Evolutionary conservation across 2,113 vertebrate genomes (phyloP).

Genomic region (Zeus faber): DNA sequence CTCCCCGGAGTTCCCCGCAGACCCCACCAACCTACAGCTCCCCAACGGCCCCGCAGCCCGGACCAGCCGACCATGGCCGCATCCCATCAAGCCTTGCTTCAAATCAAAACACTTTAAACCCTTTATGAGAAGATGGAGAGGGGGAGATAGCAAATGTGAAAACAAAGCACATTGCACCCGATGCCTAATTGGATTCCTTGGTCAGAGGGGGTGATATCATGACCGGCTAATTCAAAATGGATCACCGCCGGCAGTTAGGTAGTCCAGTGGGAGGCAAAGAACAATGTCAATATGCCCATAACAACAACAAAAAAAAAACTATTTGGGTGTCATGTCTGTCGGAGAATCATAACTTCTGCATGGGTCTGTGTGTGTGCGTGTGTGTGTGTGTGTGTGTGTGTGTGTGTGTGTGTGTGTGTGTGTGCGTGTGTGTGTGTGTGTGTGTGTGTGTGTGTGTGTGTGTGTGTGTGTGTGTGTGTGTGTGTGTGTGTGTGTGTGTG

Average conservation of each 20-base stretch:
- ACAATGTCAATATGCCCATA: constrained; percentile 44
- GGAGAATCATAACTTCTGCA: too few relatives aligned
- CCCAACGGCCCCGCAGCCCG: constrained; percentile 55
- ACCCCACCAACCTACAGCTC: constrained; percentile 60
- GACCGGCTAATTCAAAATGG: constrained; percentile 75
- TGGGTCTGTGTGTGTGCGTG: too few relatives aligned
- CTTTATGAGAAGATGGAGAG: constrained; percentile 63
- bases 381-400: too few relatives aligned
- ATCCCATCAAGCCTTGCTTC: constrained; percentile 65
- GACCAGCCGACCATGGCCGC: constrained; percentile 57
- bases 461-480: too few relatives aligned
- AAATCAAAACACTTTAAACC: constrained; percentile 70
- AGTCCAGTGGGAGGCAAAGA: constrained; percentile 49
- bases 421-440: too few relatives aligned
- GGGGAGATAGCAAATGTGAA: constrained; percentile 47
- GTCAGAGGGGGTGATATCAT: constrained; percentile 70
- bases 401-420: too few relatives aligned
- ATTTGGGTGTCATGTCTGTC: constrained; percentile 58
- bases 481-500: too few relatives aligned
- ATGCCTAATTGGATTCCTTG: constrained; percentile 71
- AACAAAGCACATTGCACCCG: constrained; percentile 53
- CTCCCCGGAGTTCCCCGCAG: constrained; percentile 59
- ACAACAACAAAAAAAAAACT: constrained; percentile 39
- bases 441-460: too few relatives aligned
- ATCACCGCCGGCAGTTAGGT: constrained; percentile 65